phyloP scores from a whole-genome alignment of 2,113 vertebrate species.

The Zosterops borbonicus region DNA sequence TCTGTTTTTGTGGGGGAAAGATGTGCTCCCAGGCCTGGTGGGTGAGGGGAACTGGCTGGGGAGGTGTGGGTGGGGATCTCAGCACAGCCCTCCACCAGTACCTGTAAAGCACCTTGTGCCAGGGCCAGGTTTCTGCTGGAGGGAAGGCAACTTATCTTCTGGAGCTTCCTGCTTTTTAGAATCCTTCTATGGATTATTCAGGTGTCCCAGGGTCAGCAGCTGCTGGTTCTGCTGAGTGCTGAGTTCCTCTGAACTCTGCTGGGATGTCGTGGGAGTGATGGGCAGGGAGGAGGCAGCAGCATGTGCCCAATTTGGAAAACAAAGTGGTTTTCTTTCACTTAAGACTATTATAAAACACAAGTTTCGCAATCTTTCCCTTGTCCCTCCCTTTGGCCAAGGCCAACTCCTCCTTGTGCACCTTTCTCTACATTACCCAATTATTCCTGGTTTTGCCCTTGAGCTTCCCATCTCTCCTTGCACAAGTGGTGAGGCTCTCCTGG shows the following conservation, averaged over 20 bases:
- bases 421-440: accelerated
- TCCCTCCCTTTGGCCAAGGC: neutral
- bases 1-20: neutral
- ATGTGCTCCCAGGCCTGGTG: neutral
- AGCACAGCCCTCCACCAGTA: neutral
- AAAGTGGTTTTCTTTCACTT: accelerated
- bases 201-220: neutral
- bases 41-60: neutral
- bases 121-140: accelerated
- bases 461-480: neutral
- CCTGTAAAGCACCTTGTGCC: neutral
- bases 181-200: neutral
- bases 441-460: neutral
- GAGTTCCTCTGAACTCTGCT: neutral
- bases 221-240: neutral
- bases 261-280: accelerated
- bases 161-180: neutral
- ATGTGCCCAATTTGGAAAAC: neutral
- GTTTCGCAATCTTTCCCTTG: neutral
- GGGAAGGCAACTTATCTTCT: neutral
- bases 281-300: neutral
- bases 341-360: neutral
- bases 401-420: accelerated
- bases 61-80: neutral
- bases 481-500: neutral